Evolutionary conservation across 2,113 vertebrate genomes (phyloP).

Genomic region (Peromyscus leucopus): DNA sequence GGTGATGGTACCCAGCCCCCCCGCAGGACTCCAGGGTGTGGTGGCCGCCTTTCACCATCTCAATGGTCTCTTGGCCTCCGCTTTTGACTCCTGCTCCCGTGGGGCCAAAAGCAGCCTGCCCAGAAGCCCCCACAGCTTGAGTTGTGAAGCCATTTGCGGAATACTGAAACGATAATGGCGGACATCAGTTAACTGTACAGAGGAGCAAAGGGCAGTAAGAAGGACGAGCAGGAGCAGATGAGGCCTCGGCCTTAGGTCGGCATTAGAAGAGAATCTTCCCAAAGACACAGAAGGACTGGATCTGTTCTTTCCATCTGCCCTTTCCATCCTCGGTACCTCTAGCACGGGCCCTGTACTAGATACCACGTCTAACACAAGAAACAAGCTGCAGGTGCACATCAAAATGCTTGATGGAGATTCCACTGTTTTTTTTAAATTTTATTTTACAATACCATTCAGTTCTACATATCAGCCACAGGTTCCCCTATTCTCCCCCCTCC

Average conservation of each 20-base stretch:
- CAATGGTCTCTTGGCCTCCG: slow-evolving; percentile 83
- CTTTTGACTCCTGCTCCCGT: slow-evolving; percentile 81
- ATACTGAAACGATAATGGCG: slow-evolving; percentile 71
- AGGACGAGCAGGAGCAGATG: background rate
- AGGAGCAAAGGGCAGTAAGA: background rate
- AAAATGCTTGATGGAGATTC: background rate
- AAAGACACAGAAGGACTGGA: background rate
- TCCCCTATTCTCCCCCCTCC: no score
- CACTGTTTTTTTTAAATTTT: no score
- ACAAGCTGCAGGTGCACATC: background rate
- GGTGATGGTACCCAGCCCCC: slow-evolving; percentile 74
- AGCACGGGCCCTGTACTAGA: background rate
- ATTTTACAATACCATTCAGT: no score
- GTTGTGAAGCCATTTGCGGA: slow-evolving; percentile 62
- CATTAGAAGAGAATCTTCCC: background rate
- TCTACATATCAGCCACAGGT: no score
- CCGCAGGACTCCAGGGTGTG: slow-evolving; percentile 82
- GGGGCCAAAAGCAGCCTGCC: slow-evolving; percentile 56
- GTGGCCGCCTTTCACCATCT: slow-evolving; percentile 83
- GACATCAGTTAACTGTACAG: background rate
- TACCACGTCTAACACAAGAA: background rate
- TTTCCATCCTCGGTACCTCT: no score
- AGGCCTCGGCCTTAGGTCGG: background rate
- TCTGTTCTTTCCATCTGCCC: background rate
- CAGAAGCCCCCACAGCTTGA: background rate